Evolutionary conservation across 2,888 invertebrate species (phyloP).

Genomic region (Cerastoderma edule): DNA sequence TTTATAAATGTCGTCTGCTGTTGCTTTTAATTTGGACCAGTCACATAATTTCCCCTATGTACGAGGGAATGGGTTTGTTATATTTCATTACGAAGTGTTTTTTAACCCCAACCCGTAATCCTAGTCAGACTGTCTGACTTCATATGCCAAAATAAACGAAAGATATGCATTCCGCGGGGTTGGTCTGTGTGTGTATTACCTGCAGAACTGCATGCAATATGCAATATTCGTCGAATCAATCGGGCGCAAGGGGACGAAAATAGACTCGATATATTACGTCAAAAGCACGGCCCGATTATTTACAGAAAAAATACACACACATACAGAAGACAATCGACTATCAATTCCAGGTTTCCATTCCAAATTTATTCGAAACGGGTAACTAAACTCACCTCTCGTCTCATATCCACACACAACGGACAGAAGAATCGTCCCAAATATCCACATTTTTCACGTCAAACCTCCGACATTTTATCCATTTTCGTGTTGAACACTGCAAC

Average conservation of each 20-base stretch:
- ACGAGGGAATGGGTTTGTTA: neutral
- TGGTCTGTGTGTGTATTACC: too few species aligned
- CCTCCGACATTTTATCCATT: constrained; percentile 41
- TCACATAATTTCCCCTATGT: too few species aligned
- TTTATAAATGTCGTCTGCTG: too few species aligned
- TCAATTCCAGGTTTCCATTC: too few species aligned
- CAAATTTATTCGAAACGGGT: too few species aligned
- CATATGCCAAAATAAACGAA: neutral
- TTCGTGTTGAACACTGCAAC: constrained; percentile 39
- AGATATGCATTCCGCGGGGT: constrained; percentile 19
- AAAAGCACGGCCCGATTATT: constrained; percentile 3
- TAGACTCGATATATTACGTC: constrained; percentile 21
- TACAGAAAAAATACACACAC: constrained; percentile 12
- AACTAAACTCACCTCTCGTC: neutral
- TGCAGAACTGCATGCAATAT: constrained; percentile 16
- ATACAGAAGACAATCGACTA: too few species aligned
- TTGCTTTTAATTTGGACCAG: too few species aligned
- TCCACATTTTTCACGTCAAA: constrained; percentile 54
- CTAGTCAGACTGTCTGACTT: neutral
- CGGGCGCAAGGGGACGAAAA: constrained; percentile 3
- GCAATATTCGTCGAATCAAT: constrained; percentile 14
- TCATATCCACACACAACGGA: constrained; percentile 14
- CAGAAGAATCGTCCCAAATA: constrained; percentile 16
- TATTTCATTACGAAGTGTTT: constrained; percentile 1
- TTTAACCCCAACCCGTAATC: neutral